Conservation (phyloP, 2,113 vertebrate species). For the Mus spicilegus region DNA sequence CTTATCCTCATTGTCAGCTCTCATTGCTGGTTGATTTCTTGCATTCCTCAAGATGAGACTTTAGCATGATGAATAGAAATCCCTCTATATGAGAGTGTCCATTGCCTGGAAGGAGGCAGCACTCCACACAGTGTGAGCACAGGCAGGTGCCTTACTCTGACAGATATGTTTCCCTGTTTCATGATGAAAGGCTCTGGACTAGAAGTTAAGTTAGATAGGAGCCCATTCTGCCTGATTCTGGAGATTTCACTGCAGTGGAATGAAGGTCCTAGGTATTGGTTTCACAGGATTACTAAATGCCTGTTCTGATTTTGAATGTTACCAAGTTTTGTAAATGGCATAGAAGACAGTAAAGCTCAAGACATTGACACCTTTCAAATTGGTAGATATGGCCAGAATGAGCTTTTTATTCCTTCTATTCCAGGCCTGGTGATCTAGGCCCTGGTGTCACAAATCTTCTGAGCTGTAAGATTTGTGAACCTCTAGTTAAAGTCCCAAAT, state of each 20-base stretch:
- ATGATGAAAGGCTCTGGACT: not conserved
- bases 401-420: not conserved
- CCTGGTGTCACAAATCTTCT: not conserved
- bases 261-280: not conserved
- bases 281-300: not conserved
- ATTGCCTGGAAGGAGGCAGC: not conserved
- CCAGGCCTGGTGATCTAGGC: not conserved
- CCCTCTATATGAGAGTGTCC: fast-evolving
- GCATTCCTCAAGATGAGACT: not conserved
- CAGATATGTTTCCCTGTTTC: not conserved
- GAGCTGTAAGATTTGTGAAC: not conserved
- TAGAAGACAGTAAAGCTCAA: not conserved
- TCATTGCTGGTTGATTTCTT: not conserved
- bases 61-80: not conserved
- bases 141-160: not conserved
- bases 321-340: not conserved
- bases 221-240: not conserved
- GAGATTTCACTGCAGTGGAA: not conserved
- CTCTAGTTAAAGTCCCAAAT: not conserved
- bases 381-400: not conserved
- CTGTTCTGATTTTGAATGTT: fast-evolving
- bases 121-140: not conserved
- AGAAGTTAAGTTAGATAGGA: fast-evolving
- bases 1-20: not conserved
- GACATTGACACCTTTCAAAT: not conserved